phyloP scores from a whole-genome alignment of 2,797 vertebrate species.

The Rhodeus uyekii region DNA sequence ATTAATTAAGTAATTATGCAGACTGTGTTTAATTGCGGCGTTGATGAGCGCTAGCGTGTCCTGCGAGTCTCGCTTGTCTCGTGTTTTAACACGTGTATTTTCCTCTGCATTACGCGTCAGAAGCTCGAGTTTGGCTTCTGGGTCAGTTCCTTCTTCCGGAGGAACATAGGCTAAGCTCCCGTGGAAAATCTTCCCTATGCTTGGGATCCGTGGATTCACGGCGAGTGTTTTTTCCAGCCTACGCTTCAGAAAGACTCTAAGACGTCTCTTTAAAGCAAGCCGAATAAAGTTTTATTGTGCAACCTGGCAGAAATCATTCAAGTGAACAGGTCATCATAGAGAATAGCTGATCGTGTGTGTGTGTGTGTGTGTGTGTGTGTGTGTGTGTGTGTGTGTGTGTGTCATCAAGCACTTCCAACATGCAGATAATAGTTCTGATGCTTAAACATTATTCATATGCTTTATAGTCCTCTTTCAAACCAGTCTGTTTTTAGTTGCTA shows the following conservation, averaged over 20 bases:
- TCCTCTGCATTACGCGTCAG: conserved; percentile 56
- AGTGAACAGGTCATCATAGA: conserved; percentile 65
- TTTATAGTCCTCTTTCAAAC: too few species aligned
- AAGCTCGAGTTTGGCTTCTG: conserved; percentile 65
- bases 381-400: conserved; percentile 3
- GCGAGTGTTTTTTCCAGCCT: conserved; percentile 69
- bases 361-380: neutral
- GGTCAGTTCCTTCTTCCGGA: conserved; percentile 75
- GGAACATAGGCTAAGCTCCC: conserved; percentile 71
- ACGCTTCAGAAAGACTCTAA: conserved; percentile 38
- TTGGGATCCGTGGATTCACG: conserved; percentile 59
- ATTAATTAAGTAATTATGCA: conserved; percentile 68
- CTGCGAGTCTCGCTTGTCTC: conserved; percentile 32
- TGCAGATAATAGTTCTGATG: neutral
- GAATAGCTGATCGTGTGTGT: conserved; percentile 34
- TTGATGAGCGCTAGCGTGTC: neutral
- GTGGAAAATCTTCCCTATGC: conserved; percentile 69
- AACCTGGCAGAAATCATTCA: conserved; percentile 51
- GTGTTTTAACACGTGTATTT: conserved; percentile 54
- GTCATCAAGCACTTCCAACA: conserved; percentile 22
- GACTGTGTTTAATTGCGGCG: conserved; percentile 59
- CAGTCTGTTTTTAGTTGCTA: too few species aligned
- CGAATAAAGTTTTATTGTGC: conserved; percentile 43
- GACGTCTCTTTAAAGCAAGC: conserved; percentile 28
- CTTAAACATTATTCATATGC: too few species aligned